Percentiles rank a stretch among this genome's conserved stretches.
phyloP scores from a whole-genome alignment of 2,797 vertebrate genomes.

The Enteromius viviparus region DNA sequence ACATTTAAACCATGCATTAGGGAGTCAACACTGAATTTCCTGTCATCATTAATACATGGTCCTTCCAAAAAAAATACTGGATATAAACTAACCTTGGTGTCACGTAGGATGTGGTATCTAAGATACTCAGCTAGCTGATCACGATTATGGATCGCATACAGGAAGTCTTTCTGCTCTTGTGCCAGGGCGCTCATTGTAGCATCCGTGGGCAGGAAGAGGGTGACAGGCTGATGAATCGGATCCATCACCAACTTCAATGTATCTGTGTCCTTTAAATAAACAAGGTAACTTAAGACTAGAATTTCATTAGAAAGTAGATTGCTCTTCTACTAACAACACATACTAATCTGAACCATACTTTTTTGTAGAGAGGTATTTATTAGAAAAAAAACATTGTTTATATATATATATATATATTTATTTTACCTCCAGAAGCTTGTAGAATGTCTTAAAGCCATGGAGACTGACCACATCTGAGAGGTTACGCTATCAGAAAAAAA shows the following conservation, averaged over 20 bases:
- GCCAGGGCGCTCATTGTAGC: constrained; percentile 78
- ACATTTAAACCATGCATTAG: background rate
- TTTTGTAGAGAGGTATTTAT: background rate
- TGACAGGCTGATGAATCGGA: constrained; percentile 81
- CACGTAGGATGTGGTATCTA: constrained; percentile 87
- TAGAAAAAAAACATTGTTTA: background rate
- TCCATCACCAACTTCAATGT: constrained; percentile 78
- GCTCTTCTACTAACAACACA: background rate
- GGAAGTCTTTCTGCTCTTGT: constrained; percentile 83
- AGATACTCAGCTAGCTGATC: constrained; percentile 83
- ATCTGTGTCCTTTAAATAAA: constrained; percentile 79
- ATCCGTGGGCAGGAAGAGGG: constrained; percentile 89
- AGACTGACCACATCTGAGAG: constrained; percentile 80
- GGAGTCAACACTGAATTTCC: background rate
- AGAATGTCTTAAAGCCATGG: constrained; percentile 83
- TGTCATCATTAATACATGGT: background rate
- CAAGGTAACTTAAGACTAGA: background rate
- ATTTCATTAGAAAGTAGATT: background rate
- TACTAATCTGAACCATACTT: too few relatives aligned
- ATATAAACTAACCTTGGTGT: constrained; percentile 73
- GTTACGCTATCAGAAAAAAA: constrained; percentile 74
- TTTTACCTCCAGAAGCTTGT: constrained; percentile 84
- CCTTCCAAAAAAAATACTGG: background rate
- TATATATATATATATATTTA: too few relatives aligned
- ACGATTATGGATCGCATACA: constrained; percentile 81